phyloP scores from a whole-genome alignment of 1,140 invertebrate genomes.

The Arctopsyche grandis region DNA sequence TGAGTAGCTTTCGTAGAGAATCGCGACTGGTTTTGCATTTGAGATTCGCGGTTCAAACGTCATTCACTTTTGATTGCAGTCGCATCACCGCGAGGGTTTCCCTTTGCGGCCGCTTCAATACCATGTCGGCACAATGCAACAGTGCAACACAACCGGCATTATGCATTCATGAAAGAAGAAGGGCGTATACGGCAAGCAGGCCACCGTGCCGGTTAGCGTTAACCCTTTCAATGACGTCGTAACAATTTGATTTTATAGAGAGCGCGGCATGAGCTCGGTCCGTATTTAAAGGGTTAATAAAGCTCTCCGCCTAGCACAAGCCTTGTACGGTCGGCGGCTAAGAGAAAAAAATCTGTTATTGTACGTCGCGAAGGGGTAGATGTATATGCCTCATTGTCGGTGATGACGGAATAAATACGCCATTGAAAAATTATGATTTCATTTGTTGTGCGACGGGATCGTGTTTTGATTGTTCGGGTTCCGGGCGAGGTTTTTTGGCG shows the following conservation, averaged over 20 bases:
- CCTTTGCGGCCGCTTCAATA: slow-evolving; percentile 15
- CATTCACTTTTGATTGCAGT: slow-evolving; percentile 19
- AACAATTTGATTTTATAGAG: neutral
- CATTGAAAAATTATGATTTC: slow-evolving; percentile 18
- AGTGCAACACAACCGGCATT: neutral
- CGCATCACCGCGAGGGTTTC: too few species aligned
- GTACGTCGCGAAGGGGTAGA: neutral
- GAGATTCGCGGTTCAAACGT: slow-evolving; percentile 17
- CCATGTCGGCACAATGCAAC: too few species aligned
- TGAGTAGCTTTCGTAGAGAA: too few species aligned
- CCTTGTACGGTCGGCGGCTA: neutral
- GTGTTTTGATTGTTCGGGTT: slow-evolving; percentile 9
- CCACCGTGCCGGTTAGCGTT: slow-evolving; percentile 12
- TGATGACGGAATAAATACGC: slow-evolving; percentile 4
- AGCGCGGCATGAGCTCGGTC: too few species aligned
- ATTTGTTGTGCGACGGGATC: neutral
- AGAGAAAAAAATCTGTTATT: neutral
- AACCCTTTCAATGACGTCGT: neutral
- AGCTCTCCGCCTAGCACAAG: too few species aligned
- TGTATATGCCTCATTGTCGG: neutral
- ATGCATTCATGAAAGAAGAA: neutral
- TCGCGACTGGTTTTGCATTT: neutral
- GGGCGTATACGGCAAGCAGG: neutral
- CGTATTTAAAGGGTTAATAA: too few species aligned
- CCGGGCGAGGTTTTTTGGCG: neutral